Conservation (phyloP, 2,797 vertebrate species). For the Todus mexicanus region DNA sequence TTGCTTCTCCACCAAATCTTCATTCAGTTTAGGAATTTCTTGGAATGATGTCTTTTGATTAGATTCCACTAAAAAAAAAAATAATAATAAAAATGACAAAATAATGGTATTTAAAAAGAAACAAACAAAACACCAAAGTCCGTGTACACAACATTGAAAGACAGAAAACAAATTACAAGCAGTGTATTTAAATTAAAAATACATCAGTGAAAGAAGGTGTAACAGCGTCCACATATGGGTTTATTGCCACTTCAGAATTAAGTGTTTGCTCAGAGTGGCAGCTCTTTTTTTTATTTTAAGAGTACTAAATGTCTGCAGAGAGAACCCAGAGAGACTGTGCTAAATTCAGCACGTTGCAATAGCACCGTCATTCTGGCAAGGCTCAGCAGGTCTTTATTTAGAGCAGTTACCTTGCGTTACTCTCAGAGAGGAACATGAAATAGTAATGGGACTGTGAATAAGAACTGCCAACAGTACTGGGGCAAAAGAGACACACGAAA, state of each 20-base stretch:
- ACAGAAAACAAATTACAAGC: not conserved
- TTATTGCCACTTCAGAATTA: not conserved
- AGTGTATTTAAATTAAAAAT: no score
- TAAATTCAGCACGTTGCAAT: not conserved
- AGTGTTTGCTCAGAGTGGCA: not conserved
- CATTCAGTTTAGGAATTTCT: conserved; percentile 91
- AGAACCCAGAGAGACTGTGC: not conserved
- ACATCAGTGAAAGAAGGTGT: not conserved
- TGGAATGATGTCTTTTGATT: conserved; percentile 90
- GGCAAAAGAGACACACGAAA: not conserved
- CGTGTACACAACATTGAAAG: not conserved
- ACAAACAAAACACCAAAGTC: not conserved
- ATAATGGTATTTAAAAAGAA: not conserved
- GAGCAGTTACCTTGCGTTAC: not conserved
- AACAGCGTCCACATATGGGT: not conserved
- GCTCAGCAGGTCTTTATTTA: conserved; percentile 13
- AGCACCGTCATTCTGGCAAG: not conserved
- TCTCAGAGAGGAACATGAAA: not conserved
- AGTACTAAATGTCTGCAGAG: not conserved
- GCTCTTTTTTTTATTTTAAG: not conserved
- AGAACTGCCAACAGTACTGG: not conserved
- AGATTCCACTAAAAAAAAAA: conserved; percentile 86
- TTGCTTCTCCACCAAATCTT: conserved; percentile 89
- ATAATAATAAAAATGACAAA: not conserved
- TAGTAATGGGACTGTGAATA: not conserved